These are phyloP conservation scores for Abscondita cerata DNA, from an alignment of 2,888 invertebrate genomes.

Conservation along the genomic window DNA sequence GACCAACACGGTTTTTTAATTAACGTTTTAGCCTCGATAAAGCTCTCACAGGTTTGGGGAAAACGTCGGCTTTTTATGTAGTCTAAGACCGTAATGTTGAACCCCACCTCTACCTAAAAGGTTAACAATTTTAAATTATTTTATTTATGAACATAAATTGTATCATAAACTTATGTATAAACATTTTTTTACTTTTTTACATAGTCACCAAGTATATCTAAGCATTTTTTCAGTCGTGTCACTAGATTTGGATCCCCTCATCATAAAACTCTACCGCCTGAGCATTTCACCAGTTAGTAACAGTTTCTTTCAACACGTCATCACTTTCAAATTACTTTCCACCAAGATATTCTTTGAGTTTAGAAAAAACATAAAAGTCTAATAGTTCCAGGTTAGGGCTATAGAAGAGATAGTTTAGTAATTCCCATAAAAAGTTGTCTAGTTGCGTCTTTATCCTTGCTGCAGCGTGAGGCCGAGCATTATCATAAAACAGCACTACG, in stretches of 20 bases:
- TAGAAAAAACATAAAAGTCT: slow-evolving; percentile 3
- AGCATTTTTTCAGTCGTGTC: background rate
- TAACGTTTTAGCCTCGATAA: too few species aligned
- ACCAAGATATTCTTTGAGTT: background rate
- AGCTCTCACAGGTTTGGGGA: too few species aligned
- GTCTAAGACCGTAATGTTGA: too few species aligned
- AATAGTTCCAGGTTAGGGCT: background rate
- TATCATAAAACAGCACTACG: background rate
- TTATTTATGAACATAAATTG: background rate
- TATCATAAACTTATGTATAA: background rate
- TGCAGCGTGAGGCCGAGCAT: background rate
- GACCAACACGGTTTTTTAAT: too few species aligned
- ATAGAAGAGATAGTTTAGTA: background rate
- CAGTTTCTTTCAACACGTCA: slow-evolving; percentile 3
- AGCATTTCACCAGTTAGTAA: background rate
- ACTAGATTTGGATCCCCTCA: background rate
- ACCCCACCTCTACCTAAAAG: too few species aligned
- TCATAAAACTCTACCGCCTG: background rate
- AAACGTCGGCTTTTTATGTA: too few species aligned
- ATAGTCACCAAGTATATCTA: background rate
- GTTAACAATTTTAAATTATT: too few species aligned
- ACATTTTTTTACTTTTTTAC: background rate
- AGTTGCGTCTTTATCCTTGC: background rate
- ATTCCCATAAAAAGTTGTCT: background rate
- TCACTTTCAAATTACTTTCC: background rate